phyloP scores from a whole-genome alignment of 2,113 vertebrate genomes.

The Manacus vitellinus region DNA sequence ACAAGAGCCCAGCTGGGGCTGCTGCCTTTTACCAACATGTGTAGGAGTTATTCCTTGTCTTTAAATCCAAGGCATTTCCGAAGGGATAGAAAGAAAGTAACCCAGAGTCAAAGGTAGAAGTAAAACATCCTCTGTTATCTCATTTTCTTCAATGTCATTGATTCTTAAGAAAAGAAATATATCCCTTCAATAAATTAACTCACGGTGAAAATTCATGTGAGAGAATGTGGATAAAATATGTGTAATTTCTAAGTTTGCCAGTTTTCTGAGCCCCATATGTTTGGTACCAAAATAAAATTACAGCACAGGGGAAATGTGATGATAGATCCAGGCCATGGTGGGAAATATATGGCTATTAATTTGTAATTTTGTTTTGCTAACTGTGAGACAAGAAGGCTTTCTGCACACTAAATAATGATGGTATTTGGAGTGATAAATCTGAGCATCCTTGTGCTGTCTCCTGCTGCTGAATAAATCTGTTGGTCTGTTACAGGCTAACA shows the following conservation, averaged over 20 bases:
- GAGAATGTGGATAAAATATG: not conserved
- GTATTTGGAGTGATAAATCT: conserved; percentile 60
- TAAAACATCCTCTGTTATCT: not conserved
- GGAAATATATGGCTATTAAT: conserved; percentile 60
- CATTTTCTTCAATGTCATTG: not conserved
- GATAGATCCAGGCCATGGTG: conserved; percentile 32
- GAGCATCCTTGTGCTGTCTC: conserved; percentile 52
- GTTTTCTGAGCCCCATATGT: conserved; percentile 20
- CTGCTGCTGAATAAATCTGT: conserved; percentile 53
- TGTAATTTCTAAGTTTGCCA: conserved; percentile 15
- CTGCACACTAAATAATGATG: conserved; percentile 43
- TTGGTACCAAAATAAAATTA: conserved; percentile 65
- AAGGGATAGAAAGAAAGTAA: not conserved
- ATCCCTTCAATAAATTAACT: not conserved
- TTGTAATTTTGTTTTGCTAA: conserved; percentile 66
- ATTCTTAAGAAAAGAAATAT: not conserved
- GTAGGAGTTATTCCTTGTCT: not conserved
- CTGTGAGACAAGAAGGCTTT: conserved; percentile 50
- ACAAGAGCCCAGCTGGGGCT: not conserved
- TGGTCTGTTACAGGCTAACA: conserved; percentile 15
- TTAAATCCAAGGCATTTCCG: not conserved
- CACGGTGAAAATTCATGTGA: not conserved
- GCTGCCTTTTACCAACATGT: not conserved
- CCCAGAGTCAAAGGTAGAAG: not conserved
- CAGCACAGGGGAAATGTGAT: conserved; percentile 8